Base-by-base conservation (phyloP, 2,797 vertebrate species). In the Poecilia velifera region DNA sequence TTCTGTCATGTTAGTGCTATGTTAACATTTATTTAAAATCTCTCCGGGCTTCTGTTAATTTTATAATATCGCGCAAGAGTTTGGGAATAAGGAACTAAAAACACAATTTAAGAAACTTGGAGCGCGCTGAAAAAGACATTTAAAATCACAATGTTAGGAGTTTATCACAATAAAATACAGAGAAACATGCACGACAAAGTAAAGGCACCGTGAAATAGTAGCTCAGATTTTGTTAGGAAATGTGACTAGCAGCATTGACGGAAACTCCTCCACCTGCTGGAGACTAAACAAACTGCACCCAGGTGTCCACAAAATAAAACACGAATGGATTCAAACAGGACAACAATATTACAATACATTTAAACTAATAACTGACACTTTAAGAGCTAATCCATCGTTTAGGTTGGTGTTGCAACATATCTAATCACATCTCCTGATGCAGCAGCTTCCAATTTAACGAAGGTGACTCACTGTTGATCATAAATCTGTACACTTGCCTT, bases 211-310 rank as follows among this genome's bases (percentile, higher is more conserved):
- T 22, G 62, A 75, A 45, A 45, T 62, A 34, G 39, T 64, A 20
- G 16, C 34, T 66, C 4, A 39, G 62, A 34, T 36, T 66, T 66
- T 3, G 39, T 2, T 22, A 39, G 36, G 18, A 39, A 66, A 66
- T 22, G 62, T 6, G 28, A 64, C 9, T 22, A 25, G 22, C 47
- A 20, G 14, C 3, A 25, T 34, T 25, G 28, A 73, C 72, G 71
- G 55, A 18, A 34, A 41, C 16, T 39, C 62, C 64, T 80, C 88
- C 92, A 79, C 75, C 91, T 73, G 20, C 79, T 1, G 92, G 92
- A 74, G 43, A 2, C 9, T 66, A n/a, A 10, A 4, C 3, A 6
- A 76, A 74, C 14, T 43, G 18, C 82, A 79, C 28, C 5, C 41
- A 25, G 9, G 20, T 72, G n/a, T 22, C 55, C 12, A 9, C 4